phyloP scores from a whole-genome alignment of 2,113 vertebrate genomes.

The Tylochromis polylepis region DNA sequence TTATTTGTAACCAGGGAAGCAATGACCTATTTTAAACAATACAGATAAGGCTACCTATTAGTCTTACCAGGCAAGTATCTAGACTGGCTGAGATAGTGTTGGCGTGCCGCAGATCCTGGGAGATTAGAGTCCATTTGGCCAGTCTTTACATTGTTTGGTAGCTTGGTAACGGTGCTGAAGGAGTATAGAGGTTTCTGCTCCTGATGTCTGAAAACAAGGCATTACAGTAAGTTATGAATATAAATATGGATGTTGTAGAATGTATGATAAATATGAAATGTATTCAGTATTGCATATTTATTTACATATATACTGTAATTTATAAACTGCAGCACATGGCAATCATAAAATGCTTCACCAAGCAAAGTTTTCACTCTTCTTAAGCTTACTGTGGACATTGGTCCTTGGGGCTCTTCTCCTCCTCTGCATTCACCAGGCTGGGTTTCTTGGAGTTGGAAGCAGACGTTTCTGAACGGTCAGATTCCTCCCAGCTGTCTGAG shows the following conservation, averaged over 20 bases:
- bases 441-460: conserved; percentile 87
- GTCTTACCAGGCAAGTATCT: conserved; percentile 91
- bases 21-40: neutral
- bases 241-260: neutral
- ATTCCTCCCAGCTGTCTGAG: conserved; percentile 84
- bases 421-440: conserved; percentile 72
- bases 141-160: conserved; percentile 62
- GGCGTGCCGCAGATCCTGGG: conserved; percentile 80
- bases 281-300: neutral
- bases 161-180: conserved; percentile 78
- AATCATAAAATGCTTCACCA: neutral
- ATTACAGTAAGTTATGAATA: neutral
- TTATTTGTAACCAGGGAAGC: neutral
- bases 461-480: conserved; percentile 77
- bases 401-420: conserved; percentile 78
- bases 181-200: conserved; percentile 72
- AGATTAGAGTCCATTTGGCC: conserved; percentile 73
- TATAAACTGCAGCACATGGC: neutral
- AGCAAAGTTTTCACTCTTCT: neutral
- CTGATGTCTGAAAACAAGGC: conserved; percentile 47
- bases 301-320: neutral
- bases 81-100: conserved; percentile 92
- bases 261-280: neutral
- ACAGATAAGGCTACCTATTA: neutral
- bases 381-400: conserved; percentile 47